Evolutionary conservation across 2,113 vertebrate species (phyloP).

Genomic region (Ceyx margarethae): DNA sequence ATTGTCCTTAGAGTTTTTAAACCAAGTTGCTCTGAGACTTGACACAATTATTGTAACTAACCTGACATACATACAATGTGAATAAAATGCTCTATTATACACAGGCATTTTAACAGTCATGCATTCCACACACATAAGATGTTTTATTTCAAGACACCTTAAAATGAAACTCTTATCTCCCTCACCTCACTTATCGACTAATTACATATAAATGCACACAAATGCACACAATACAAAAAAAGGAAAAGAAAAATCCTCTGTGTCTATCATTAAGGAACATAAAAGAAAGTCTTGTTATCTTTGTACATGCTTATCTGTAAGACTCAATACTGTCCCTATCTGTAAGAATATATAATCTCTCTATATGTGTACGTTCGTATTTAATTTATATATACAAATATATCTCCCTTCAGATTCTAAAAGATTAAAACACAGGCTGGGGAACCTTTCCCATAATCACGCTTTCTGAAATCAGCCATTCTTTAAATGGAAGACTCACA

Average conservation of each 20-base stretch:
- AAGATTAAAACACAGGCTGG: background rate
- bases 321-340: background rate
- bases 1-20: constrained; percentile 9
- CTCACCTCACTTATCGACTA: constrained; percentile 29
- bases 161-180: constrained; percentile 43
- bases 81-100: constrained; percentile 26
- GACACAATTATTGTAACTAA: background rate
- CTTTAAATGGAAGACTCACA: background rate
- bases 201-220: constrained; percentile 35
- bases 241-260: background rate
- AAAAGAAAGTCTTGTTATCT: constrained; percentile 22
- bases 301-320: constrained; percentile 3
- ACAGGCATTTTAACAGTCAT: background rate
- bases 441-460: background rate
- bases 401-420: background rate
- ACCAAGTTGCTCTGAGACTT: background rate
- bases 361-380: background rate
- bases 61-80: constrained; percentile 18
- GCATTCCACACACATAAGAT: background rate
- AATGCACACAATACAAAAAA: background rate
- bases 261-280: constrained; percentile 22
- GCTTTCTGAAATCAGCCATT: background rate
- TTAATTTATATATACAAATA: background rate
- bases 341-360: background rate
- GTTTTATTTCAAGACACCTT: background rate